Base-by-base conservation (phyloP, 2,113 vertebrate species). In the Ctenodactylus gundi region DNA sequence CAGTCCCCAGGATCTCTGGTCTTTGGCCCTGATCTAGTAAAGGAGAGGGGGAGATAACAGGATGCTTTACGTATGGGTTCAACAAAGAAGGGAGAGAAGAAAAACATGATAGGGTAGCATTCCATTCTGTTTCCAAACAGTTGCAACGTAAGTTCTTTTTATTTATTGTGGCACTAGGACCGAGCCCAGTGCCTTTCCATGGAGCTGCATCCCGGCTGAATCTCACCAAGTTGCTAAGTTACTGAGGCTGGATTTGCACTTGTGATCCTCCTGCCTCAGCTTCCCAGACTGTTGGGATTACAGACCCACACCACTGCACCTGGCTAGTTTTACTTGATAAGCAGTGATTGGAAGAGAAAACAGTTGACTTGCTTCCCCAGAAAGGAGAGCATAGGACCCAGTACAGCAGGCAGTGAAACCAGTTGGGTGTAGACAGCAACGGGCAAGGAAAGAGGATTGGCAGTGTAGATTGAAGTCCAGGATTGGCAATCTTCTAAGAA, bases 241-340 rank as follows among this genome's bases (percentile, higher is more conserved):
- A n/a, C n/a, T n/a, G n/a, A n/a, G n/a, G n/a, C n/a, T n/a, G n/a
- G n/a, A n/a, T n/a, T n/a, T n/a, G n/a, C n/a, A n/a, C n/a, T n/a
- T n/a, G n/a, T n/a, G n/a, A n/a, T n/a, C n/a, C n/a, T n/a, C n/a
- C n/a, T n/a, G n/a, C n/a, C n/a, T n/a, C n/a, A n/a, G n/a, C n/a
- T n/a, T n/a, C n/a, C n/a, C n/a, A n/a, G n/a, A n/a, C n/a, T n/a
- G n/a, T n/a, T n/a, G n/a, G n/a, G n/a, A n/a, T n/a, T n/a, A n/a
- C n/a, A n/a, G n/a, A n/a, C n/a, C n/a, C n/a, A n/a, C n/a, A n/a
- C n/a, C n/a, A n/a, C n/a, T n/a, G n/a, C n/a, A n/a, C n/a, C n/a
- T n/a, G n/a, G n/a, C n/a, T n/a, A n/a, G n/a, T n/a, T n/a, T n/a
- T 53, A 21, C 93, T 93, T 88, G 88, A 53, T 88, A 94, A 92